Percentiles rank a stretch among this genome's conserved stretches.
Conservation (phyloP, 2,888 invertebrate genomes). For the Pediacus dermestoides region DNA sequence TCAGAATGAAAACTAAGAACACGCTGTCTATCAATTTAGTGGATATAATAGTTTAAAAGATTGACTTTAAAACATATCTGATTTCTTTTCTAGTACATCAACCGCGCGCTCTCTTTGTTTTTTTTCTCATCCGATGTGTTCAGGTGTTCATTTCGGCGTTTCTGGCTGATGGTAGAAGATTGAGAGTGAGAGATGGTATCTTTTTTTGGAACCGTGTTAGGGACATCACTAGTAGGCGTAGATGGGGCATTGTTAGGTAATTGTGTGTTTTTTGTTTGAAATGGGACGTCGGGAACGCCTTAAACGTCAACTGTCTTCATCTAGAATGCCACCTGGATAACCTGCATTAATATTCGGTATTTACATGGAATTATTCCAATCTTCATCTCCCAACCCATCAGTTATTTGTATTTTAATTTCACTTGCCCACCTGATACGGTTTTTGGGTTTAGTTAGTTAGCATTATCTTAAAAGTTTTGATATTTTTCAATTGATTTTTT, state of each 20-base stretch:
- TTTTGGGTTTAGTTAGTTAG: too few species aligned
- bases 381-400: too few species aligned
- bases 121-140: constrained; percentile 24
- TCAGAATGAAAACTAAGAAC: constrained; percentile 42
- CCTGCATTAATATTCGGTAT: constrained; percentile 28
- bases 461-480: too few species aligned
- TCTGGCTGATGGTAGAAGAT: constrained; percentile 11
- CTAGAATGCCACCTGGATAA: constrained; percentile 45
- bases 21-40: constrained; percentile 47
- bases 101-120: constrained; percentile 33
- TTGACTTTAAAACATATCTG: constrained; percentile 49
- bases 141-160: constrained; percentile 41
- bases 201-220: constrained; percentile 41
- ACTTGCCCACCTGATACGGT: too few species aligned
- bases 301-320: constrained; percentile 49
- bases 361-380: constrained; percentile 32
- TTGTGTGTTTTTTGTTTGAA: constrained; percentile 50
- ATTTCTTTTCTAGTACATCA: constrained; percentile 42
- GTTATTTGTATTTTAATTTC: too few species aligned
- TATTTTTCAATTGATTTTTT: too few species aligned
- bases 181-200: constrained; percentile 39
- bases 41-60: constrained; percentile 42
- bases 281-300: constrained; percentile 49
- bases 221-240: constrained; percentile 51
- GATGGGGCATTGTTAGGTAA: constrained; percentile 50